These are phyloP conservation scores for Acanthurus tractus DNA, from an alignment of 2,797 vertebrate species.

Conservation along the genomic window DNA sequence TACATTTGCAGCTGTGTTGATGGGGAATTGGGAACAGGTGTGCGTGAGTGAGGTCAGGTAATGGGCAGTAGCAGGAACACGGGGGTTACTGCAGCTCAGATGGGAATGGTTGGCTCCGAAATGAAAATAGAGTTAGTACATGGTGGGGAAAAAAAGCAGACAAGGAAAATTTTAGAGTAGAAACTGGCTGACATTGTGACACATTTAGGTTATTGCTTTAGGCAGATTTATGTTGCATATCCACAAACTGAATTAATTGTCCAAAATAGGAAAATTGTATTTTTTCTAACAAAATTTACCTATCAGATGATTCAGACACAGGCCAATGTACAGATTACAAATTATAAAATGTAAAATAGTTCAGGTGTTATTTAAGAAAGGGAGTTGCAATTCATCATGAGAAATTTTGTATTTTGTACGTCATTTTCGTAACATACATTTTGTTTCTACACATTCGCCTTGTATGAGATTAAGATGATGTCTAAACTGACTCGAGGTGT, in stretches of 20 bases:
- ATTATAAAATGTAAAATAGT: slow-evolving; percentile 1
- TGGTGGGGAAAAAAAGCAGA: neutral
- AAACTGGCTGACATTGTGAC: neutral
- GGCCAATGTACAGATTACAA: neutral
- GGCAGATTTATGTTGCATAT: neutral
- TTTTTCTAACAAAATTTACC: neutral
- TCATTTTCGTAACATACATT: neutral
- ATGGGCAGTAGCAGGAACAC: neutral
- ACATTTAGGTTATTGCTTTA: neutral
- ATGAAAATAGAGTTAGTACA: neutral
- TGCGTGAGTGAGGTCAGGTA: too few relatives aligned
- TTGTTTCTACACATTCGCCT: neutral
- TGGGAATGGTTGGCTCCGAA: neutral
- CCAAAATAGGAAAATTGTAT: neutral
- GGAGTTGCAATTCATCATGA: neutral
- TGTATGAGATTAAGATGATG: neutral
- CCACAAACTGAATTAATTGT: neutral
- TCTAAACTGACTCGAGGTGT: neutral
- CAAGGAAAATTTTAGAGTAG: slow-evolving; percentile 1
- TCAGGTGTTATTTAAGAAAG: neutral
- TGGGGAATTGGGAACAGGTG: too few relatives aligned
- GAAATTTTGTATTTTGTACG: neutral
- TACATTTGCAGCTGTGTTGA: too few relatives aligned
- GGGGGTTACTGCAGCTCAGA: neutral
- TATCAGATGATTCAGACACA: neutral